phyloP scores from a whole-genome alignment of 2,113 vertebrate genomes.

The Meleagris gallopavo region DNA sequence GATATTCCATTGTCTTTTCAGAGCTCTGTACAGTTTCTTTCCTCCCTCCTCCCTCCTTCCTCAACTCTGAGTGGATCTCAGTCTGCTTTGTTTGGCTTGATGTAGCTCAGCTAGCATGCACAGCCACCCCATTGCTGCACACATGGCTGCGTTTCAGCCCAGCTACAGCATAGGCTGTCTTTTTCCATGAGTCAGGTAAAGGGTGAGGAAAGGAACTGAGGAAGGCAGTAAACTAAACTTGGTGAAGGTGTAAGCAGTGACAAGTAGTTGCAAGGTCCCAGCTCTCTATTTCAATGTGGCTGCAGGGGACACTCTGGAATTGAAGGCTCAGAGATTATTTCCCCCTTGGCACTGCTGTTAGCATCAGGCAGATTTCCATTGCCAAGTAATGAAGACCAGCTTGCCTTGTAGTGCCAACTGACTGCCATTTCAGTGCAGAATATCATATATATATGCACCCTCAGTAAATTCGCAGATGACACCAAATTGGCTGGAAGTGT shows the following conservation, averaged over 20 bases:
- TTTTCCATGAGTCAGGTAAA: background rate
- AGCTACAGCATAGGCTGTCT: background rate
- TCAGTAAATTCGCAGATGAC: no score
- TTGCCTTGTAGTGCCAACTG: rapidly evolving
- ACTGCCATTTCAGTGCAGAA: background rate
- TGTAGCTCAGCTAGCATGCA: background rate
- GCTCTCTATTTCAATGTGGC: background rate
- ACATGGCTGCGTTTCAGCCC: background rate
- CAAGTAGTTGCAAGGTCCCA: background rate
- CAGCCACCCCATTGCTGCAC: background rate
- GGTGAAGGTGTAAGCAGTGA: background rate
- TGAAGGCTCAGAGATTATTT: background rate
- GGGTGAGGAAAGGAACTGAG: background rate
- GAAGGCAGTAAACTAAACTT: background rate
- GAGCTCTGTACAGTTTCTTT: background rate
- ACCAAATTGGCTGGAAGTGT: no score
- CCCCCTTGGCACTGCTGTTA: background rate
- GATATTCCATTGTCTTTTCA: background rate
- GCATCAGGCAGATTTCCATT: background rate
- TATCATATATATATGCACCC: no score
- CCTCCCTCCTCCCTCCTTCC: background rate
- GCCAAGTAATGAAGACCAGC: background rate
- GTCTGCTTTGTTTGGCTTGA: background rate
- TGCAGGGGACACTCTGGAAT: background rate
- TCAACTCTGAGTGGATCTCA: background rate